Conservation (phyloP, 2,888 invertebrate genomes). For the Lochmaea crataegi region DNA sequence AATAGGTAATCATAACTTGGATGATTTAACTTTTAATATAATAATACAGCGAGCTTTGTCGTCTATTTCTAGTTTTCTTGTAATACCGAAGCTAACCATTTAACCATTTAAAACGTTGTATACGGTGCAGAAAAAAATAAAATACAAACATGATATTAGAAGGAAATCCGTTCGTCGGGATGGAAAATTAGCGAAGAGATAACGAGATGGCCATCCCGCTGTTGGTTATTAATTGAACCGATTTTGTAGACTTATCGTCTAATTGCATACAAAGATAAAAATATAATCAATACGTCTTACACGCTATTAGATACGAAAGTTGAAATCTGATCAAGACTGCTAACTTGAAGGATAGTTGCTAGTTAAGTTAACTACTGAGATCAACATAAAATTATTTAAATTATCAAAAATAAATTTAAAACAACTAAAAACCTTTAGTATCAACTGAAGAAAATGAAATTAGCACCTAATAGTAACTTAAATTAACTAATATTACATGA, state of each 20-base stretch:
- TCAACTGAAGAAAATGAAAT: too few species aligned
- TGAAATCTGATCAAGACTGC: neutral
- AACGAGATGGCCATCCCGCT: neutral
- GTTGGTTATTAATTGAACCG: neutral
- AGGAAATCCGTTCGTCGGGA: neutral
- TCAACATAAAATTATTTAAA: neutral
- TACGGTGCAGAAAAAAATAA: neutral
- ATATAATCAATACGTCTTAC: neutral
- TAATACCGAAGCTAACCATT: neutral
- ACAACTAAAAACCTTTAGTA: too few species aligned
- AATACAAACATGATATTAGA: neutral
- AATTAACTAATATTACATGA: too few species aligned
- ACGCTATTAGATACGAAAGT: neutral
- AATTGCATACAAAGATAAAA: neutral
- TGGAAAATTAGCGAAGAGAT: neutral
- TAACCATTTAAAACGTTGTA: neutral
- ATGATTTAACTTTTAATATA: neutral
- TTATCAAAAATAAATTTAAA: too few species aligned
- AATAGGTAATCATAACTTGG: slow-evolving; percentile 8
- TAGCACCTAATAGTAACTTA: too few species aligned
- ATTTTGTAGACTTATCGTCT: neutral
- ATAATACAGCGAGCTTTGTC: neutral
- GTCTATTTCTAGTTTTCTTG: neutral
- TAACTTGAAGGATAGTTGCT: neutral
- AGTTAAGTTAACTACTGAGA: too few species aligned